Base-by-base conservation (phyloP, 2,797 vertebrate genomes). In the Glossophaga mutica region DNA sequence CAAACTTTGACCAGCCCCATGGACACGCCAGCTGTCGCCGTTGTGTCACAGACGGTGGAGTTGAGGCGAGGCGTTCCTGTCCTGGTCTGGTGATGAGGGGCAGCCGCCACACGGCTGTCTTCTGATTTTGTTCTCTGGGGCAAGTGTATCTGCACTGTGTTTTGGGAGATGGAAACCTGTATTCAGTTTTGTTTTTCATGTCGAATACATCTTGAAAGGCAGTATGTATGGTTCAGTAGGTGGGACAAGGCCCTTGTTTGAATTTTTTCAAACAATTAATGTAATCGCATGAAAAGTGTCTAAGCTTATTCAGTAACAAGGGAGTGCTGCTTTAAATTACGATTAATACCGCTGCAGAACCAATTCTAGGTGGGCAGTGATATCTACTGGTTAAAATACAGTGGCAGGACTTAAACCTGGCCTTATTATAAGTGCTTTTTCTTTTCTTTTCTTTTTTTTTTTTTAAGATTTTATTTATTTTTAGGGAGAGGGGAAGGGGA, bases 341-440 rank as follows among this genome's bases (percentile, higher is more conserved):
- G 24, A 70, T 71, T 77, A 37, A 62, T 95, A 62, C 84, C 73
- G 46, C 52, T 84, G 21, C 37, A 76, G 59, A 93, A 57, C 18
- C 18, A 42, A 22, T 32, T 83, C 21, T 83, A 50, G 21, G 39
- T 83, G 73, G 76, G 14, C 57, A 52, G 11, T 92, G 73, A 68
- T 90, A 73, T 74, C 95, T 94, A n/a, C 32, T 82, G 26, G 62
- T 70, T 97, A 89, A 95, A 83, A 71, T 46, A 44, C 9, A 50
- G 59, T 74, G 44, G 52, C 73, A 81, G 50, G 8, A n/a, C 32
- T 83, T 95, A 82, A 59, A 87, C 10, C 57, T 94, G 34, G 42
- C 73, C 12, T 19, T 32, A n/a, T 55, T 93, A 44, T 52, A 57
- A 14, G 50, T 89, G 32, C 39, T 94, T 95, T 93, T 77, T 44